phyloP scores from a whole-genome alignment of 2,888 invertebrate genomes.

The Ormyrus nitidulus region DNA sequence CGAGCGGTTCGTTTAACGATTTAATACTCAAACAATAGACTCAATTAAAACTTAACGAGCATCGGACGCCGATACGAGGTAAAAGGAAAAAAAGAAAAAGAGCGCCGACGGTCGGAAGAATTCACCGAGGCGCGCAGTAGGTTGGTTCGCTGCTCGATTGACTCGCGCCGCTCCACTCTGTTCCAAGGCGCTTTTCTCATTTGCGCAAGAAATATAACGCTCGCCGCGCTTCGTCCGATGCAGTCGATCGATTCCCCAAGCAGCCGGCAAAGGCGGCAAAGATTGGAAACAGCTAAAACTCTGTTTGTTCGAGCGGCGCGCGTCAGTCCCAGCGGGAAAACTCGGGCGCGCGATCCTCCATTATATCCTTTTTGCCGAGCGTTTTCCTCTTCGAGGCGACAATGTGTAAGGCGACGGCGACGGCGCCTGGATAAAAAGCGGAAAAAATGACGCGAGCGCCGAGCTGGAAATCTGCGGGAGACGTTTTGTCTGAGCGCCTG shows the following conservation, averaged over 20 bases:
- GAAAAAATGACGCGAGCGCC: background rate
- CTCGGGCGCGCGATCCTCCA: background rate
- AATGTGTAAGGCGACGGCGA: no score
- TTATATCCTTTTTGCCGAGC: background rate
- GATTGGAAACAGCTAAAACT: slow-evolving; percentile 33
- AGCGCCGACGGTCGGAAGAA: background rate
- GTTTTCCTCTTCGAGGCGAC: background rate
- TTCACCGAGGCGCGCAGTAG: slow-evolving; percentile 11
- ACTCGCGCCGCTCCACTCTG: background rate
- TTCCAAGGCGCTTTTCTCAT: slow-evolving; percentile 49
- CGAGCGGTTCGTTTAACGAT: background rate
- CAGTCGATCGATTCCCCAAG: slow-evolving; percentile 41
- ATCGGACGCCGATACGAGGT: background rate
- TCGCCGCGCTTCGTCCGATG: slow-evolving; percentile 17
- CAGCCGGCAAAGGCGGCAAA: slow-evolving; percentile 2
- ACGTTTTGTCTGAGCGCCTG: background rate
- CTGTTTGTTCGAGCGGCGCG: slow-evolving; percentile 21
- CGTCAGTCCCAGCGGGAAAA: slow-evolving; percentile 9
- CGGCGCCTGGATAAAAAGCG: no score
- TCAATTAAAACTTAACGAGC: slow-evolving; percentile 24
- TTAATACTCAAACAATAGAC: slow-evolving; percentile 11
- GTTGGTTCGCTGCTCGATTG: slow-evolving; percentile 38
- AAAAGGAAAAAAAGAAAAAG: background rate
- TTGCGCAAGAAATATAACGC: slow-evolving; percentile 42
- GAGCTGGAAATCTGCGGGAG: no score